Conservation (phyloP, 2,888 invertebrate genomes). For the Leptinotarsa haldemani region DNA sequence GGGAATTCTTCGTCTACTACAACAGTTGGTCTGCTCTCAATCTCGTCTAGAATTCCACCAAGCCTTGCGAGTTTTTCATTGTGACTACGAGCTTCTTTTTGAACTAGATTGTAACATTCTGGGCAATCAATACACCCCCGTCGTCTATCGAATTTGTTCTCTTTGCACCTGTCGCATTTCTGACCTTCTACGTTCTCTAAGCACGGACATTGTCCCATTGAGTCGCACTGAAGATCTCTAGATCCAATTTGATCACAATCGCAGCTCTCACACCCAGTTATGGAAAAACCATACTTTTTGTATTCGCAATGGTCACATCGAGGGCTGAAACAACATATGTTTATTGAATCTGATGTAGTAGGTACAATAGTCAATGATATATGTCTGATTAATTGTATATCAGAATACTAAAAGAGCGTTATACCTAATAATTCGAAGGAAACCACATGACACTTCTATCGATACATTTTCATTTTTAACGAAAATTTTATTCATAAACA, state of each 20-base stretch:
- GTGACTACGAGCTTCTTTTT: slow-evolving; percentile 84
- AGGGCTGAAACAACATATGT: slow-evolving; percentile 63
- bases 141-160: slow-evolving; percentile 93
- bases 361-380: no score
- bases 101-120: slow-evolving; percentile 94
- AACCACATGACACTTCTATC: no score
- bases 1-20: slow-evolving; percentile 94
- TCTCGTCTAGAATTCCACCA: slow-evolving; percentile 81
- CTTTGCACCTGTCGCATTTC: slow-evolving; percentile 94
- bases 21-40: slow-evolving; percentile 92
- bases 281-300: slow-evolving; percentile 85
- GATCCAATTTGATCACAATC: slow-evolving; percentile 93
- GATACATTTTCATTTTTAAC: no score
- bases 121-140: slow-evolving; percentile 92
- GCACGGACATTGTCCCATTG: slow-evolving; percentile 87
- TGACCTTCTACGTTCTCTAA: slow-evolving; percentile 92
- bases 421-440: no score
- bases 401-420: no score
- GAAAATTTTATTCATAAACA: no score
- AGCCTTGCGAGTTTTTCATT: slow-evolving; percentile 79
- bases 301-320: slow-evolving; percentile 84
- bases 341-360: background rate
- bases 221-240: slow-evolving; percentile 87
- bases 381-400: no score
- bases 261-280: slow-evolving; percentile 84